Base-by-base conservation (phyloP, 2,888 invertebrate species). In the Agrotis exclamationis region DNA sequence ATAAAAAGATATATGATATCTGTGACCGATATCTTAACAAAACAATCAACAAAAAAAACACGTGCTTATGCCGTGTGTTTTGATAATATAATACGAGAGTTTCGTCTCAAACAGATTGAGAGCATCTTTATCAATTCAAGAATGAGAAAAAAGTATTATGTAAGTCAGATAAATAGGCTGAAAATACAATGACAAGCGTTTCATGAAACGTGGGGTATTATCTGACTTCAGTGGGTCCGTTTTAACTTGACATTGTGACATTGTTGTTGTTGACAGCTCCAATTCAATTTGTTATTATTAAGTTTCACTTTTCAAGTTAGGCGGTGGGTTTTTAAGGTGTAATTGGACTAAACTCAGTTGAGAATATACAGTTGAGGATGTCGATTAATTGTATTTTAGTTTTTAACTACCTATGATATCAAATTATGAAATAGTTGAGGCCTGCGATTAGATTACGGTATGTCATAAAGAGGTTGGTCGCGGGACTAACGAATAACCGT, bases 21-120 rank as follows among this genome's bases (percentile, higher is more conserved):
- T 39, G 39, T 39, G 39, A 39, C 9, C 13, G 7, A 7, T 47
- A 57, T 65, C 18, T 16, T 9, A 4, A 6, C 6, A n/a, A 47
- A 58, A 58, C 6, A 65, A 74, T 65, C 20, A 47, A 28, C 11
- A 44, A 28, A 24, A 28, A 48, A 50, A 48, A 22, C 60, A 68
- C 58, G 75, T 74, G 73, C 47, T 48, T 4, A 6, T 4, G 3
- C 44, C 39, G 22, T 54, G 68, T 50, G 74, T 56, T 2, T 4
- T 1, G 13, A 16, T 24, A 14, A 60, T 44, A 59, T 54, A 45
- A 14, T 44, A 45, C 1, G 14, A 22, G 33, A 57, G 47, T 45
- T 39, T 33, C 18, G n/a, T 22, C 22, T 59, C 6, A 39, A 28
- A 44, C 13, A 22, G 57, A 74, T 53, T 47, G 1, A 54, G n/a